Base-by-base conservation (phyloP, 2,888 invertebrate genomes). In the Limulus polyphemus region DNA sequence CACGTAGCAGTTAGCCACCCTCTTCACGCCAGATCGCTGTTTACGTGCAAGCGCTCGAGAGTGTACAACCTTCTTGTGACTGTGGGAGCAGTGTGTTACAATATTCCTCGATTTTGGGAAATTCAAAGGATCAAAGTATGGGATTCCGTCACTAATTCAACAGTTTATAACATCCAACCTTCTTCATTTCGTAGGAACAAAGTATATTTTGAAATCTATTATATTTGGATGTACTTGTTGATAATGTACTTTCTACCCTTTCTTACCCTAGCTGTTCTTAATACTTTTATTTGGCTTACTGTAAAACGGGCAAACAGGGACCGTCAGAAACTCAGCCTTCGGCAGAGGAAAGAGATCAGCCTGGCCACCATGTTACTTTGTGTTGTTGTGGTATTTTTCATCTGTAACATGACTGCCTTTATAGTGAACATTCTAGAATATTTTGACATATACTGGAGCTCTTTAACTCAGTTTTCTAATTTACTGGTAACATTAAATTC, bases 401-500 rank as follows among this genome's bases (percentile, higher is more conserved):
- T 92, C 58, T 91, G 94, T 78, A 95, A 95, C 79, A 82, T 90
- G 69, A 80, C 91, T 63, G 88, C 92, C 1, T 80, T 92, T 68
- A 86, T 90, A 64, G 84, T 86, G 72, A 92, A 92, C 79, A 84
- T 91, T 54, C 82, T 88, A 73, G 88, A 95, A 77, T 57, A 59
- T n/a, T 48, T 67, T 13, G 48, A 62, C 16, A 4, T 11, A n/a
- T 46, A 57, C n/a, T 83, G 84, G 72, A 79, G 90, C 72, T 85
- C 90, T 61, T 86, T 88, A 73, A 82, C 83, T 52, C 68, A 62
- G n/a, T 69, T 72, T 47, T 90, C 89, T 74, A 97, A 98, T 79
- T 83, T 97, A 62, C 82, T 97, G 65, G 94, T 97, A 62, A 94
- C 92, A 68, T 86, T 97, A 75, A 97, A 98, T 80, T 94, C 94